Conservation (phyloP, 2,113 vertebrate genomes). For the Podarcis raffonei region DNA sequence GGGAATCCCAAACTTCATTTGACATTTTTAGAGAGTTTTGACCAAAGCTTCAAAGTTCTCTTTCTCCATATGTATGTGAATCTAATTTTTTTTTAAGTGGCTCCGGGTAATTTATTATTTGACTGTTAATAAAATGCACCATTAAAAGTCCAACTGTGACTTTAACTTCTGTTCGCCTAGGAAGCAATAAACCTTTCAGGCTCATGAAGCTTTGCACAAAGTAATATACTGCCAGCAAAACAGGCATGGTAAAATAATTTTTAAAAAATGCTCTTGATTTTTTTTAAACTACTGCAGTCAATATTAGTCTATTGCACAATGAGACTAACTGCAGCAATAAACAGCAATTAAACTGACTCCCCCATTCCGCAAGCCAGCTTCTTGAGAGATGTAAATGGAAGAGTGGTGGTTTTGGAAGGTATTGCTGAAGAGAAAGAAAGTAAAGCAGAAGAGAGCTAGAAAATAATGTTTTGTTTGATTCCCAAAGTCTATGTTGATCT, state of each 20-base stretch:
- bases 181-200: conserved; percentile 36
- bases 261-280: neutral
- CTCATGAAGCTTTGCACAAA: neutral
- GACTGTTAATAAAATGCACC: conserved; percentile 28
- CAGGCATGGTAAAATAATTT: neutral
- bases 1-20: neutral
- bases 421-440: neutral
- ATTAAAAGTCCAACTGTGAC: conserved; percentile 7
- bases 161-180: conserved; percentile 16
- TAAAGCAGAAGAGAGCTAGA: neutral
- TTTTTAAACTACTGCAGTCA: fast-evolving
- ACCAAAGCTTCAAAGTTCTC: neutral
- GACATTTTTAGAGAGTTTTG: neutral
- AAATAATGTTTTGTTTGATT: neutral
- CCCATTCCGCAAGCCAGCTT: neutral
- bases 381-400: neutral
- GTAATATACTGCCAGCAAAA: conserved; percentile 4
- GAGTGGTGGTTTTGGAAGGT: neutral
- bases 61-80: conserved; percentile 1
- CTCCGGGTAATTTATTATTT: conserved; percentile 29
- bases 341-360: neutral
- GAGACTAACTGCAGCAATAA: neutral
- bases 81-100: neutral
- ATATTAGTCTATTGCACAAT: neutral
- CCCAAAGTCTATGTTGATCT: neutral